Evolutionary conservation across 2,113 vertebrate genomes (phyloP), one percentile per base, ranked within the genome.

Genomic region (Notothenia coriiceps): DNA sequence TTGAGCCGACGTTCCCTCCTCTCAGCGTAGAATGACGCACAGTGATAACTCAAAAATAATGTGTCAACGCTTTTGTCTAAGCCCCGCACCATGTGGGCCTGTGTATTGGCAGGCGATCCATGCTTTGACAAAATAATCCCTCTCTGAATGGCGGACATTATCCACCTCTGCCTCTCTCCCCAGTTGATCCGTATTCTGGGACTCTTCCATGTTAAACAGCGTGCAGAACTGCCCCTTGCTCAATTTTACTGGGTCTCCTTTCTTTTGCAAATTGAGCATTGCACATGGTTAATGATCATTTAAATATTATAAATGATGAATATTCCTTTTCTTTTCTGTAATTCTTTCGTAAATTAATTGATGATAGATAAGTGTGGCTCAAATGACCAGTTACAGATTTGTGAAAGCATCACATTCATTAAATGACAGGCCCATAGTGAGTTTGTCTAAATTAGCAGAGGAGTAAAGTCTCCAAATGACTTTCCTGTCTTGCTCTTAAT

Each of bases 51-150:
- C 88, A 85, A 82, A 78, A 75, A 80, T 80, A 82, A 74, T 73
- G 76, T 88, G 54, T 76, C 71, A 10, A 7, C 79, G 80, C 80
- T 77, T 85, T 87, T 89, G 85, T 90, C 71, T 88, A 18, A 86
- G 71, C 66, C 40, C 64, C 18, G 20, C 77, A 79, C 83, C 79
- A 79, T 85, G 87, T 86, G 86, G 72, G 85, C 75, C 78, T 84
- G 83, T 73, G 67, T 80, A 83, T 82, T 92, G 89, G 88, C 88
- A 89, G 67, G 62, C 79, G 33, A 80, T 82, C 85, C 84, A 56
- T 68, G 88, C 90, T 88, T 85, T 83, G 86, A 90, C 90, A 90
- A 82, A 84, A 88, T 92, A 92, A 92, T 93, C 92, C 76, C 76
- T 83, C 78, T 74, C 84, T 84, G 84, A 78, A 74, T 66, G 78